Evolutionary conservation across 2,888 invertebrate species (phyloP).

Genomic region (Druceiella hillmani): DNA sequence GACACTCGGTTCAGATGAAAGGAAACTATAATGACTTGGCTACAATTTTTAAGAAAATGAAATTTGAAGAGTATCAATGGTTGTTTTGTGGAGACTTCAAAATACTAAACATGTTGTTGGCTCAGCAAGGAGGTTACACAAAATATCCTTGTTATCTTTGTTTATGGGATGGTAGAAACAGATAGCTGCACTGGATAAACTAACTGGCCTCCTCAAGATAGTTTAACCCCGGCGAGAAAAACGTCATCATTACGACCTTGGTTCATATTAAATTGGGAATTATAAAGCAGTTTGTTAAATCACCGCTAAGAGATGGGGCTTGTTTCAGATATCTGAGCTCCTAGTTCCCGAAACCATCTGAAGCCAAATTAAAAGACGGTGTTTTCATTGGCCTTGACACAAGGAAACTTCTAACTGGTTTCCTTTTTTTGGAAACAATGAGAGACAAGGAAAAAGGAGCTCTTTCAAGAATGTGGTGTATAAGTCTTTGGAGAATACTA

Average conservation of each 20-base stretch:
- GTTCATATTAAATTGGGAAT: neutral
- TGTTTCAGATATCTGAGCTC: conserved; percentile 12
- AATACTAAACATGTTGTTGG: too few relatives aligned
- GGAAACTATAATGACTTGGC: conserved; percentile 7
- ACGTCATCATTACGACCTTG: neutral
- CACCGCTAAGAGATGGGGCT: conserved; percentile 7
- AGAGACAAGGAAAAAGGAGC: conserved; percentile 11
- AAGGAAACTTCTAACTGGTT: conserved; percentile 13
- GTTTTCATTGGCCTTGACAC: too few relatives aligned
- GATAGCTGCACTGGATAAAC: too few relatives aligned
- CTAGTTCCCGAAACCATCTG: too few relatives aligned
- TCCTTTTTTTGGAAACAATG: conserved; percentile 13
- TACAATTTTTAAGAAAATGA: neutral
- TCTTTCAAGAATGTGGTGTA: conserved; percentile 14
- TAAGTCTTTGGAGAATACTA: conserved; percentile 15
- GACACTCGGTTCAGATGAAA: conserved; percentile 7
- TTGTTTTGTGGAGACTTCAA: too few relatives aligned
- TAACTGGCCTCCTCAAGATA: too few relatives aligned
- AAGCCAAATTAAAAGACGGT: too few relatives aligned
- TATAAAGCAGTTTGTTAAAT: neutral
- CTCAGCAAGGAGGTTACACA: too few relatives aligned
- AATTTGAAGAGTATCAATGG: too few relatives aligned
- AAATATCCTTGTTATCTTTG: too few relatives aligned
- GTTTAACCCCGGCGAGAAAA: conserved; percentile 1
- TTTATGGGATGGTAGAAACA: too few relatives aligned